Base-by-base conservation (phyloP, 2,888 invertebrate species). In the Drosophila anceps region DNA sequence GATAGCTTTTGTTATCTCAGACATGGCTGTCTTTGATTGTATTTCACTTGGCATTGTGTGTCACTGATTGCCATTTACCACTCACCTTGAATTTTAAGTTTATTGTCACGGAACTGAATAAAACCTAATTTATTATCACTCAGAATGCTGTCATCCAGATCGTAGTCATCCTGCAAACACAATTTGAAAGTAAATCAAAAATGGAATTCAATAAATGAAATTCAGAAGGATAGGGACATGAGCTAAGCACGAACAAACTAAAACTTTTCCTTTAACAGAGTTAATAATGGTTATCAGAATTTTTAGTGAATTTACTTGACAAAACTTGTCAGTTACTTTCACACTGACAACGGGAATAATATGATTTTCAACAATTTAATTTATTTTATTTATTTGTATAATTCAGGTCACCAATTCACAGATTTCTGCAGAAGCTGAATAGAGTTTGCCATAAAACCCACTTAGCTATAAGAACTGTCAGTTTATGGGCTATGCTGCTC, bases 101-200 rank as follows among this genome's bases (percentile, higher is more conserved):
- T 93, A 92, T 92, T 93, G 91, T 93, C 93, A 80, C 90, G 93
- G 88, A 92, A 91, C 81, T 93, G 93, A 84, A 92, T 90, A 85
- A 92, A 92, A 85, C 92, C 93, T 85, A 93, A 90, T 89, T 93
- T 92, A 91, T 91, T 93, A 91, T 93, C 92, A 90, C 90, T 90
- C 85, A 93, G 77, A 81, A 93, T 79, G 80, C 91, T 92, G 73
- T 90, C 91, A 76, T 93, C 93, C 68, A 92, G 88, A 84, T 92
- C 92, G 70, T 93, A 93, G 81, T 93, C 93, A 48, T 93, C 93
- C 93, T 93, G 83, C 15, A 89, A 90, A 41, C n/a, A 55, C 20
- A 33, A 44, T 55, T 37, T 44, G n/a, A 71, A 46, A 46, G 53
- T n/a, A 64, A 73, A 75, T 69, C 54, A 61, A 57, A 53, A 59